Evolutionary conservation across 2,888 invertebrate genomes (phyloP), one percentile per base, ranked within the genome.

Genomic region (Trichogramma evanescens): DNA sequence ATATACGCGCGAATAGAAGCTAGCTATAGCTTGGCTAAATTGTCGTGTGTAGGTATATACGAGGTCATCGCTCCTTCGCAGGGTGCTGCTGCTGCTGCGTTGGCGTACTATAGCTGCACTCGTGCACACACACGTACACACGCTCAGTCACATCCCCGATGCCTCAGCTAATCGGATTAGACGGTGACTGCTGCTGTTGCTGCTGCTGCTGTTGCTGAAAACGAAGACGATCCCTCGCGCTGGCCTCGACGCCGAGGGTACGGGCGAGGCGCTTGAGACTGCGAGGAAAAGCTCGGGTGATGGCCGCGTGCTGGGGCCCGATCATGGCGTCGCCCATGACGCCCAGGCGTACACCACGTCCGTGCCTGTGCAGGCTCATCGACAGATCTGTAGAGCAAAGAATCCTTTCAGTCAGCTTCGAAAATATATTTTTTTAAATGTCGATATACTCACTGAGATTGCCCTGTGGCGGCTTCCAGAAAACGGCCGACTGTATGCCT

Each of bases 401-500:
- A 13, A 13, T 13, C 2, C 2, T 13, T 13, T 13, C 13, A 2
- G 13, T 13, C 13, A 13, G 13, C 13, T 13, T 13, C 13, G 13
- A 13, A 13, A 13, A 2, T 13, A 13, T 13, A 13, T 13, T 13
- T 13, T 13, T 13, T 13, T 1, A 13, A 13, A 13, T 13, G 13
- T 13, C 13, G 13, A n/a, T 13, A 13, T 13, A 13, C 86, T 82
- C 75, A 89, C 89, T 85, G 65, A 88, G 87, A 75, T 89, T 89
- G 57, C 88, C 87, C 74, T 89, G 89, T 0, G 88, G 87, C 8
- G 89, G 89, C 66, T 87, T 80, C 88, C 88, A 89, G 70, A 87
- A 88, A 57, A 89, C 78, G 0, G 85, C 83, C 48, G 82, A 81
- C 4, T 82, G 82, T 1, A 89, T 81, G 6, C 83, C 81, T 64